Base-by-base conservation (phyloP, 2,888 invertebrate species). In the Tetramorium bicarinatum region DNA sequence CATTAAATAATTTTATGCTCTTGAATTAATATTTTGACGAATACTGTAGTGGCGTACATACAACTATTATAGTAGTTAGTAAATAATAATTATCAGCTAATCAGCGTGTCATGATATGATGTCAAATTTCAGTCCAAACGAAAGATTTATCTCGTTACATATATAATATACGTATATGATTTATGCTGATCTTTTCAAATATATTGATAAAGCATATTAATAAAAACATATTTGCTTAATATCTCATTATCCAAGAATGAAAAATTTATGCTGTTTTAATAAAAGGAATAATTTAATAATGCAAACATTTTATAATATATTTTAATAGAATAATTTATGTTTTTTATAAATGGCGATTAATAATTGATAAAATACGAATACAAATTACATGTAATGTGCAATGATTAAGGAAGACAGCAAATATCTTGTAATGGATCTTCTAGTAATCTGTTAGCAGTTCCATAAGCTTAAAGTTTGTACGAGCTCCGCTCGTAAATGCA, bases 21-120 rank as follows among this genome's bases (percentile, higher is more conserved):
- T 64, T 11, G 13, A 62, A 71, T 54, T 15, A 52, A 49, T 62
- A 13, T 41, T 8, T 7, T 18, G 7, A 25, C 0, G 7, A 41
- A 76, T 64, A 3, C 7, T 15, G 18, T 11, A 38, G 47, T 13
- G 47, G n/a, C 1, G 34, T 25, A 61, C 29, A 8, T 38, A 47
- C 29, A 8, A 61, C 9, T 47, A 29, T 47, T 44, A 15, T 4
- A 61, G 8, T 15, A 3, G 47, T 61, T 47, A 44, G 3, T 13
- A 29, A 44, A 74, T 74, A 56, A 41, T 72, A 18, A 75, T 75
- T 74, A 72, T 25, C 4, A 56, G 18, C 8, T 56, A 41, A 56
- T 72, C 25, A 41, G 2, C 25, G 38, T 71, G 4, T 21, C 15
- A 3, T 44, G 18, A 72, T 38, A 52, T 54, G 15, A 56, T 61